Evolutionary conservation across 2,888 invertebrate genomes (phyloP).

Genomic region (Candidula unifasciata): DNA sequence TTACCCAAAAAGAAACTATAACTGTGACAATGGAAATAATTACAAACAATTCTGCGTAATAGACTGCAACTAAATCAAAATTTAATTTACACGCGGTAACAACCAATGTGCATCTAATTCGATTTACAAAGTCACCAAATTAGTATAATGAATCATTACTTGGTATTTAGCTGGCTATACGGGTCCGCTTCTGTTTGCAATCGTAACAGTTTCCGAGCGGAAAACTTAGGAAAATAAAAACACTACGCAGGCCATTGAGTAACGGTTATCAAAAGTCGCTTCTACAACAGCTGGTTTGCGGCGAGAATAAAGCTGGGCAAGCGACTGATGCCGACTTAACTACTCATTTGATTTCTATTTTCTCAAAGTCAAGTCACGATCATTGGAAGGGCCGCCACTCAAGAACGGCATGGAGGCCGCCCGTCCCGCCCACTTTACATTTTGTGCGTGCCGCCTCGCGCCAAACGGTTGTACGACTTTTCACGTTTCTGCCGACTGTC

Average conservation of each 20-base stretch:
- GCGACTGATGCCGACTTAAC: constrained; percentile 6
- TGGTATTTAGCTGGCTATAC: neutral
- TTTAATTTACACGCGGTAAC: too few relatives aligned
- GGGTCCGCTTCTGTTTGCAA: neutral
- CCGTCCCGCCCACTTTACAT: neutral
- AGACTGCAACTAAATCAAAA: too few relatives aligned
- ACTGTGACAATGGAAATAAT: too few relatives aligned
- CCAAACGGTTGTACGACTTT: constrained; percentile 5
- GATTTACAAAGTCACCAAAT: too few relatives aligned
- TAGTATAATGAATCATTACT: neutral
- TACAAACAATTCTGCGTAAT: too few relatives aligned
- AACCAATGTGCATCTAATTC: too few relatives aligned
- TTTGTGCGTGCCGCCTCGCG: neutral
- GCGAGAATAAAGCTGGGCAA: neutral
- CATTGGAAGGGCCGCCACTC: constrained; percentile 10
- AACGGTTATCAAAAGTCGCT: neutral
- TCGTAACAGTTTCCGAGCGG: neutral
- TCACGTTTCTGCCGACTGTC: neutral
- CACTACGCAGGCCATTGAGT: neutral
- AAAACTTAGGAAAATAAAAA: neutral
- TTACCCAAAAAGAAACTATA: too few relatives aligned
- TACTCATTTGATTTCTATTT: neutral
- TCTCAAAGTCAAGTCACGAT: constrained; percentile 10
- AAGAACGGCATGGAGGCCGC: neutral
- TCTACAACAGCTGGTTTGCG: neutral